Evolutionary conservation across 1,140 invertebrate species (phyloP), one percentile per base, ranked within the genome.

Genomic region (Hermetia illucens): DNA sequence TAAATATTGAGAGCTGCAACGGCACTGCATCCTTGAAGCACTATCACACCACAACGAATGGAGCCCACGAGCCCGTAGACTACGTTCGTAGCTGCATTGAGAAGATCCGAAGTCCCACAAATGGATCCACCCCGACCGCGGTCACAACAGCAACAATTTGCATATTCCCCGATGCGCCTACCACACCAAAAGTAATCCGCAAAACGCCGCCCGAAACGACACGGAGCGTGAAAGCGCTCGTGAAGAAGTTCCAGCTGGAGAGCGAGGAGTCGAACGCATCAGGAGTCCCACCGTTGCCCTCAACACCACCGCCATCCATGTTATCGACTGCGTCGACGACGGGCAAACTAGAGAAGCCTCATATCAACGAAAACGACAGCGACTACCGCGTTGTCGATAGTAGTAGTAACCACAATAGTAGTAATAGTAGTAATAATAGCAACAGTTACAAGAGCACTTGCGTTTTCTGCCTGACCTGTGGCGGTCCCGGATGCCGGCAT

Each of bases 141-240:
- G 17, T 17, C 10, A 39, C 17, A 22, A 25, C 34, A 42, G 30
- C 25, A 15, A 32, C 19, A 1, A 39, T 36, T 17, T 45, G 62
- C 27, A 58, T 70, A 34, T 71, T 64, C 44, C 69, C 69, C 20
- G 70, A 71, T 51, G 70, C 69, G 19, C 70, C 70, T 43, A 70
- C 69, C 45, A 72, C 70, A 34, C 70, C 70, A 40, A 72, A 72
- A 62, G 68, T 70, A 37, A 55, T 52, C 39, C 51, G 54, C 16
- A 58, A 61, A 42, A 52, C 57, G 21, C 53, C 55, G 9, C 44
- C 48, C 19, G 44, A 52, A 10, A 55, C 58, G 22, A 39, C 53
- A 6, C 58, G 56, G 0, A 56, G 53, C 15, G 57, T 59, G 0
- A 59, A 59, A 39, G 57, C 56, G 8, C 38, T 60, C 25, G 57